Evolutionary conservation across 1,140 invertebrate species (phyloP).

Genomic region (Bilobella aurantiaca): DNA sequence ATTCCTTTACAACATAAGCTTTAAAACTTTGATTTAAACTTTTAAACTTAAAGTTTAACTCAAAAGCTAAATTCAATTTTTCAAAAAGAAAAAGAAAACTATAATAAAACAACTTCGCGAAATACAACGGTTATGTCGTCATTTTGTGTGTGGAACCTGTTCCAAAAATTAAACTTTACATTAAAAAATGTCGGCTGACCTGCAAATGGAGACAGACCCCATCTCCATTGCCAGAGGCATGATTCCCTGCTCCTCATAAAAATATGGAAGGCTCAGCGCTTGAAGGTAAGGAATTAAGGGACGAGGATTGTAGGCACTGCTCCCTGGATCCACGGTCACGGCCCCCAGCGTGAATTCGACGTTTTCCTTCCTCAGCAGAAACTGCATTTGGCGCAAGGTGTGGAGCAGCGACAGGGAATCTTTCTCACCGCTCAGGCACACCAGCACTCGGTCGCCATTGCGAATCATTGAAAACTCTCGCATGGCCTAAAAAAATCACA

Average conservation of each 20-base stretch:
- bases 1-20: no score
- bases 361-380: slow-evolving; percentile 60
- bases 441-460: slow-evolving; percentile 54
- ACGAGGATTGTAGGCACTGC: slow-evolving; percentile 53
- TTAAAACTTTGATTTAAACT: no score
- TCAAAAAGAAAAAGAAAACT: no score
- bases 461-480: slow-evolving; percentile 75
- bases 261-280: slow-evolving; percentile 55
- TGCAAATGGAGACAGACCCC: slow-evolving; percentile 17
- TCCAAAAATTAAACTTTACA: no score
- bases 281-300: slow-evolving; percentile 58
- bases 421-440: slow-evolving; percentile 52
- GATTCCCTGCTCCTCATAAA: slow-evolving; percentile 54
- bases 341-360: slow-evolving; percentile 65
- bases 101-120: no score
- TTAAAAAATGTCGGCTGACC: no score
- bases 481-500: slow-evolving; percentile 62
- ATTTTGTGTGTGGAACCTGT: no score
- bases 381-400: slow-evolving; percentile 71
- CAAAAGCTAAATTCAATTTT: no score
- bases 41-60: no score
- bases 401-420: slow-evolving; percentile 73
- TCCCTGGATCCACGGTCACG: slow-evolving; percentile 58
- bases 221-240: slow-evolving; percentile 26
- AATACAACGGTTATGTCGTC: no score